These are phyloP conservation scores for Acipenser ruthenus DNA, from an alignment of 2,797 vertebrate genomes.

Conservation along the genomic window DNA sequence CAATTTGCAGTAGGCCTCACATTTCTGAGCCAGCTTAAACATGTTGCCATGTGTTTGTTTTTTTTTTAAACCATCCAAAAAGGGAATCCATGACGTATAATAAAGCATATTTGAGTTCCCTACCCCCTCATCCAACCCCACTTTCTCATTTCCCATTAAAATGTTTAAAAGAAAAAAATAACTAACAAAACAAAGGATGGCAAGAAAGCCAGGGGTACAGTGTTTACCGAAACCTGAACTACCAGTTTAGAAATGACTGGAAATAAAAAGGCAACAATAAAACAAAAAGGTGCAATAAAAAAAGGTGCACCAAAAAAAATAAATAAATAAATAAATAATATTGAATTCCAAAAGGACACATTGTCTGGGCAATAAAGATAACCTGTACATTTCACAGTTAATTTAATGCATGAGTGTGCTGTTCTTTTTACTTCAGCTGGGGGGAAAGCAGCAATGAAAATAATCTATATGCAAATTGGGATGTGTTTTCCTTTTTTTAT, in stretches of 20 bases:
- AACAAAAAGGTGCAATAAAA: constrained; percentile 39
- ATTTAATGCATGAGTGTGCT: constrained; percentile 77
- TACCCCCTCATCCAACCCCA: background rate
- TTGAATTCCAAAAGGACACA: constrained; percentile 35
- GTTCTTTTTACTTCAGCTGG: constrained; percentile 51
- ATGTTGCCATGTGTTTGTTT: constrained; percentile 16
- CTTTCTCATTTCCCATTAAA: background rate
- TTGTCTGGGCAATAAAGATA: constrained; percentile 82
- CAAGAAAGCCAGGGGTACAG: constrained; percentile 18
- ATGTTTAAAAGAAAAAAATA: constrained; percentile 23
- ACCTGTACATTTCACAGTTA: constrained; percentile 81
- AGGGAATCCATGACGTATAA: background rate
- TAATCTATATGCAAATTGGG: constrained; percentile 52
- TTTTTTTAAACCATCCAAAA: constrained; percentile 10
- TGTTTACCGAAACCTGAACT: constrained; percentile 30
- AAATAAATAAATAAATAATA: constrained; percentile 40
- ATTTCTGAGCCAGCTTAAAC: constrained; percentile 19
- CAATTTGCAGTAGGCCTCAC: constrained; percentile 19
- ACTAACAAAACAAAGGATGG: constrained; percentile 25
- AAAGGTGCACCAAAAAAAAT: constrained; percentile 58
- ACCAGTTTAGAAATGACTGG: constrained; percentile 42
- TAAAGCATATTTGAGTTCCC: background rate
- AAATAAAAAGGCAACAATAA: constrained; percentile 34
- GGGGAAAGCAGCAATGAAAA: constrained; percentile 48
- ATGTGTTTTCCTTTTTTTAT: no score